Conservation (phyloP, 1,140 invertebrate species). For the Laodelphax striatellus region DNA sequence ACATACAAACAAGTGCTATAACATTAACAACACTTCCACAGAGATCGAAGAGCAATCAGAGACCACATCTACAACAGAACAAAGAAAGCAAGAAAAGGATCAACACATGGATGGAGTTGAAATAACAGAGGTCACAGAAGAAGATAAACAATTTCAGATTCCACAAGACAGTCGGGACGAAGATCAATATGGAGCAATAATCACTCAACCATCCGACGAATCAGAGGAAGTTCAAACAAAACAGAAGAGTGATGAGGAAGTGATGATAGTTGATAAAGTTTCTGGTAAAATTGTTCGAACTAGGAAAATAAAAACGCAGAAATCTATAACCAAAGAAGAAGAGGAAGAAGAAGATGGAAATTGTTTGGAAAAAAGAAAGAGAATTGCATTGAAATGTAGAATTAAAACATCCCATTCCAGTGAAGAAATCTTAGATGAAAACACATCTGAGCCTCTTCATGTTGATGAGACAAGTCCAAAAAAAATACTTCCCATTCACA, state of each 20-base stretch:
- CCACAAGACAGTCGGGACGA: not conserved
- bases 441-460: constrained; percentile 25
- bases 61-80: constrained; percentile 4
- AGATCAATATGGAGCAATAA: constrained; percentile 17
- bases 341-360: constrained; percentile 19
- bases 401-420: constrained; percentile 23
- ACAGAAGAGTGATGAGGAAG: constrained; percentile 16
- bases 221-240: constrained; percentile 8
- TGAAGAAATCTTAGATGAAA: constrained; percentile 29
- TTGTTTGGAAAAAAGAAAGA: constrained; percentile 26
- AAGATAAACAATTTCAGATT: constrained; percentile 18
- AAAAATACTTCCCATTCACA: constrained; percentile 23
- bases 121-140: constrained; percentile 21
- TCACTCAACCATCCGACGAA: constrained; percentile 21
- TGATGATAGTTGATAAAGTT: constrained; percentile 30
- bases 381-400: constrained; percentile 28
- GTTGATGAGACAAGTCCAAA: constrained; percentile 12
- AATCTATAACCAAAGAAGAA: constrained; percentile 21
- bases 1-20: too few relatives aligned
- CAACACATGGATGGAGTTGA: constrained; percentile 3
- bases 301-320: constrained; percentile 24
- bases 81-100: constrained; percentile 15
- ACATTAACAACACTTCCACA: constrained; percentile 12
- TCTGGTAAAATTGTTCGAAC: constrained; percentile 24
- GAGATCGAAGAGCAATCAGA: constrained; percentile 16